Base-by-base conservation (phyloP, 1,140 invertebrate species). In the Zaprionus lachaisei region DNA sequence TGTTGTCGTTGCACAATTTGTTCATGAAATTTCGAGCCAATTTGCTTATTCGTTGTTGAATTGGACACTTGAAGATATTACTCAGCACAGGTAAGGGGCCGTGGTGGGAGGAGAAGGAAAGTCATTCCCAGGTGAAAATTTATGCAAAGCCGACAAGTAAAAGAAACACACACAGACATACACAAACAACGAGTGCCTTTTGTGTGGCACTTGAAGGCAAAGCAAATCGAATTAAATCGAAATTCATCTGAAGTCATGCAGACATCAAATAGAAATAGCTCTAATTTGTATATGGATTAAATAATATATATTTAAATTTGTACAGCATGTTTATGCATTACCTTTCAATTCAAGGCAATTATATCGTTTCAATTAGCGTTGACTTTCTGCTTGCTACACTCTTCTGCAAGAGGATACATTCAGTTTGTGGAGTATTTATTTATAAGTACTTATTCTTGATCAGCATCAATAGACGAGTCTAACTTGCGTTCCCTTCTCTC, bases 1-100 rank as follows among this genome's bases (percentile, higher is more conserved):
- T 34, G 31, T 34, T 9, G 31, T 34, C 31, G 31, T 34, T 82
- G 73, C 80, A 83, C 61, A 79, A 66, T 47, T 76, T 80, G 51
- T 51, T 81, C 83, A 86, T 87, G 78, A 77, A 60, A 73, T 87
- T 87, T 79, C 83, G 89, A 67, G 65, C 57, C 74, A 89, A 87
- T 87, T 87, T 83, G 71, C 66, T 72, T 63, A 64, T 58, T 60
- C 55, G 57, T 49, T 68, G 64, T 57, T 76, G 22, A 24, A 24
- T 38, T 4, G 34, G 68, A 76, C 28, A 70, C 47, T 49, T 24
- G 11, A 22, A 47, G 58, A 66, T 44, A 5, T 20, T 20, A 20
- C 15, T 41, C 38, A n/a, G 38, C 38, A 4, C 47, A 11, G 17
- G 17, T 11, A 9, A 22, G 47, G n/a, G 9, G 24, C 7, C 9